Conservation (phyloP, 2,797 vertebrate species). For the Chiloscyllium punctatum region DNA sequence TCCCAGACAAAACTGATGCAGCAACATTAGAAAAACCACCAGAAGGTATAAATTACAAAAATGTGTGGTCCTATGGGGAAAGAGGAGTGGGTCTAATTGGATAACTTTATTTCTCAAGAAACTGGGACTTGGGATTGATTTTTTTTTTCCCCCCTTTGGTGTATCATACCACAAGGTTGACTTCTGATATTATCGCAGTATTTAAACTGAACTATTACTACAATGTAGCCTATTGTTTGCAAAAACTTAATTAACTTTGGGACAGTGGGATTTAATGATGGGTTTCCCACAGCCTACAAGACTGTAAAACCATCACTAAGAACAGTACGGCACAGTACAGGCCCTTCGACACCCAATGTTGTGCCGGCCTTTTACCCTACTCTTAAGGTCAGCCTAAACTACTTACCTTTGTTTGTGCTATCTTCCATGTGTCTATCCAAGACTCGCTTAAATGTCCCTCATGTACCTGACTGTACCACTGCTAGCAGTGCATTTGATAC, state of each 20-base stretch:
- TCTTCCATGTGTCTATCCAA: too few relatives aligned
- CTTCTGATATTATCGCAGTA: background rate
- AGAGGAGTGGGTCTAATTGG: background rate
- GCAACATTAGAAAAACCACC: background rate
- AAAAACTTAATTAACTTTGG: background rate
- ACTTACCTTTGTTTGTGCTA: too few relatives aligned
- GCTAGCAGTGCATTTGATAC: too few relatives aligned
- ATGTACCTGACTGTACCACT: too few relatives aligned
- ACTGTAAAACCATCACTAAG: too few relatives aligned
- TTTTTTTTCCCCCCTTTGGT: background rate
- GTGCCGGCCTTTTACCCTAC: too few relatives aligned
- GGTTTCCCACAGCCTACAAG: too few relatives aligned
- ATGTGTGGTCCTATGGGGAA: background rate
- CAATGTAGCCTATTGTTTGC: background rate
- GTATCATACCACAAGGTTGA: background rate
- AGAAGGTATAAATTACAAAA: slow-evolving; percentile 11
- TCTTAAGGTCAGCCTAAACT: too few relatives aligned
- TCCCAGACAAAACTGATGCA: background rate
- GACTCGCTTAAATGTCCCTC: too few relatives aligned
- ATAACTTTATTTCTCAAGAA: background rate
- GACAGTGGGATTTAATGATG: background rate
- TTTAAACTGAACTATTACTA: background rate
- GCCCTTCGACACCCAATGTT: too few relatives aligned
- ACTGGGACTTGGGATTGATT: too few relatives aligned
- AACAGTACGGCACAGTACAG: too few relatives aligned